Evolutionary conservation across 2,797 vertebrate species (phyloP).

Genomic region (Aeoliscus strigatus): DNA sequence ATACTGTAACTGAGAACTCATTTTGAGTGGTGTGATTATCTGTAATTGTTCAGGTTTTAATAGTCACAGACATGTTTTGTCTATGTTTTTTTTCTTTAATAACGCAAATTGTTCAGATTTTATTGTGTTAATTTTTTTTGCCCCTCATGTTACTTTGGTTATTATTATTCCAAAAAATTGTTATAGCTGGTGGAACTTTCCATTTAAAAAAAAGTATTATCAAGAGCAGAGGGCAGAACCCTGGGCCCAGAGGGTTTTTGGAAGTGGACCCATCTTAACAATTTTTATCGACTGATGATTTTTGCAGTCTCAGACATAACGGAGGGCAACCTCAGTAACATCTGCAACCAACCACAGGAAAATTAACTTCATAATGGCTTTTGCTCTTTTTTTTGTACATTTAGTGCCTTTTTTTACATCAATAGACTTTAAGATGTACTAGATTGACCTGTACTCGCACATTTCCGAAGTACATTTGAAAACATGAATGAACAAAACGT

Average conservation of each 20-base stretch:
- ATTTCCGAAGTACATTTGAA: too few species aligned
- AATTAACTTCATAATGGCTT: conserved; percentile 6
- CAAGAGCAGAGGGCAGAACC: conserved; percentile 8
- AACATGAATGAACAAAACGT: too few species aligned
- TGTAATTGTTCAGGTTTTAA: conserved; percentile 23
- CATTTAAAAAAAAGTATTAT: conserved; percentile 43
- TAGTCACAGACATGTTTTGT: too few species aligned
- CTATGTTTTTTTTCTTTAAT: too few species aligned
- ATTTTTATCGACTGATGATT: conserved; percentile 4
- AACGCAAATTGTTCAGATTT: too few species aligned
- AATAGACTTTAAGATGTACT: not conserved
- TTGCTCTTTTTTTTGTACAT: conserved; percentile 18
- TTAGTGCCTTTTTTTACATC: conserved; percentile 38
- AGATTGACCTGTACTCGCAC: not conserved
- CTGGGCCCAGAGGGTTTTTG: not conserved
- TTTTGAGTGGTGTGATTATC: too few species aligned
- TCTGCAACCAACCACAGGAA: conserved; percentile 10
- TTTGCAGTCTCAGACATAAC: conserved; percentile 3
- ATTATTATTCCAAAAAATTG: conserved; percentile 40
- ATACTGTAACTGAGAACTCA: conserved; percentile 9
- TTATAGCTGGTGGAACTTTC: conserved; percentile 36
- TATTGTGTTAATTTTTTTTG: not conserved
- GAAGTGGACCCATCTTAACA: conserved; percentile 11
- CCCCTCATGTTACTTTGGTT: conserved; percentile 23
- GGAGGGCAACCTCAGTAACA: conserved; percentile 10